These are phyloP conservation scores for Chionomys nivalis DNA, from an alignment of 2,113 vertebrate genomes.

Conservation along the genomic window DNA sequence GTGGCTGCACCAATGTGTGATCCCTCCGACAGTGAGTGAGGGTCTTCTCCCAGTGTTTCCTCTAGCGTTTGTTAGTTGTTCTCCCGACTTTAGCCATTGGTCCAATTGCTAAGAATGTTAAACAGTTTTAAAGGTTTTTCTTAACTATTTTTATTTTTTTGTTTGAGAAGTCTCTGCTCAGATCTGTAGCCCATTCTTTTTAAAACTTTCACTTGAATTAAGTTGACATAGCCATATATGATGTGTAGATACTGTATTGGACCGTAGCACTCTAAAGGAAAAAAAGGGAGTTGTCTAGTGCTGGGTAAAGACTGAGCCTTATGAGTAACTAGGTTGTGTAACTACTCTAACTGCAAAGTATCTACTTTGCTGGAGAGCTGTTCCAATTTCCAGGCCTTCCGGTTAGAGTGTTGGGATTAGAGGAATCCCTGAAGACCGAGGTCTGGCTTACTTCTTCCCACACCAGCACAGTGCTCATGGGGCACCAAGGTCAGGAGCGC, in stretches of 20 bases:
- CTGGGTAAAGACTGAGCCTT: background rate
- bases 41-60: background rate
- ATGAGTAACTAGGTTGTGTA: background rate
- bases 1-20: background rate
- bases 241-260: background rate
- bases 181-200: too few relatives aligned
- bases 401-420: background rate
- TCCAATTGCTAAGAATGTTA: background rate
- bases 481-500: background rate
- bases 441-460: background rate
- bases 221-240: background rate
- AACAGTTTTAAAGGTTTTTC: background rate
- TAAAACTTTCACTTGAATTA: background rate
- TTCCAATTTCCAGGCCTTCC: background rate
- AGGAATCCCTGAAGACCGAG: background rate
- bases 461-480: background rate
- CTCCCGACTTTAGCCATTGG: background rate
- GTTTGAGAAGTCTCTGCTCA: background rate
- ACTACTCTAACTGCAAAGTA: background rate
- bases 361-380: background rate
- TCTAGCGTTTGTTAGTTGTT: background rate
- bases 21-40: background rate
- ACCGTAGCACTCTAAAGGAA: background rate
- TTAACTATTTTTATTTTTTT: background rate
- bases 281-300: background rate